These are phyloP conservation scores for Phalanger gymnotis DNA, from an alignment of 2,797 vertebrate species.

Conservation along the genomic window DNA sequence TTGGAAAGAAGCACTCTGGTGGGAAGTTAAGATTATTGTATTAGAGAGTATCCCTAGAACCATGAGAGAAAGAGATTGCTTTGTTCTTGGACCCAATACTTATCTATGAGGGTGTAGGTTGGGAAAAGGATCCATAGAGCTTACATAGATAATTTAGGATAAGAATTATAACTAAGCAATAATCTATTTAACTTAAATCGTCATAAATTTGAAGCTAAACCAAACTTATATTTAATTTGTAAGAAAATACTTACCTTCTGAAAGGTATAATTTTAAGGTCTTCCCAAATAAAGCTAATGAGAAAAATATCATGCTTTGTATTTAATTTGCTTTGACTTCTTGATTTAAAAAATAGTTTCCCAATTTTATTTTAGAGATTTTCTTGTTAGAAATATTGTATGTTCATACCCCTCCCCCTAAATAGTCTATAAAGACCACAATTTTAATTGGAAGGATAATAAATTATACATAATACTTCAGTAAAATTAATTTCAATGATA, in stretches of 20 bases:
- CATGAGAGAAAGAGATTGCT: too few species aligned
- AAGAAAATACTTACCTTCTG: constrained; percentile 58
- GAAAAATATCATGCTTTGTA: constrained; percentile 38
- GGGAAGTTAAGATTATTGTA: too few species aligned
- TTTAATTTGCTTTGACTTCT: constrained; percentile 59
- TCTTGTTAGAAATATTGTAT: constrained; percentile 51
- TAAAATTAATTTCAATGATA: neutral
- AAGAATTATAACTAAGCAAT: constrained; percentile 32
- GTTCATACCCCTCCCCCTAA: neutral
- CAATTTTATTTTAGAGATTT: constrained; percentile 54
- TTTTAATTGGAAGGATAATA: neutral
- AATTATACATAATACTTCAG: neutral
- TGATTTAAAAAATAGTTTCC: constrained; percentile 37
- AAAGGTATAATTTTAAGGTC: constrained; percentile 50
- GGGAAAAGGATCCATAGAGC: too few species aligned
- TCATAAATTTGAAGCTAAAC: constrained; percentile 4
- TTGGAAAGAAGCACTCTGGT: too few species aligned
- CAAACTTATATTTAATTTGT: constrained; percentile 50
- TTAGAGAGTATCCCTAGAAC: too few species aligned
- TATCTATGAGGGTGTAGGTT: too few species aligned
- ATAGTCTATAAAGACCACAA: neutral
- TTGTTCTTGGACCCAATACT: too few species aligned
- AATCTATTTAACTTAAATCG: constrained; percentile 19
- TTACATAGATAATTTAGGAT: neutral
- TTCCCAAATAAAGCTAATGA: constrained; percentile 46